Percentiles rank a stretch among this genome's conserved stretches.
Evolutionary conservation across 2,113 vertebrate genomes (phyloP).

Genomic region (Rhinoderma darwinii): DNA sequence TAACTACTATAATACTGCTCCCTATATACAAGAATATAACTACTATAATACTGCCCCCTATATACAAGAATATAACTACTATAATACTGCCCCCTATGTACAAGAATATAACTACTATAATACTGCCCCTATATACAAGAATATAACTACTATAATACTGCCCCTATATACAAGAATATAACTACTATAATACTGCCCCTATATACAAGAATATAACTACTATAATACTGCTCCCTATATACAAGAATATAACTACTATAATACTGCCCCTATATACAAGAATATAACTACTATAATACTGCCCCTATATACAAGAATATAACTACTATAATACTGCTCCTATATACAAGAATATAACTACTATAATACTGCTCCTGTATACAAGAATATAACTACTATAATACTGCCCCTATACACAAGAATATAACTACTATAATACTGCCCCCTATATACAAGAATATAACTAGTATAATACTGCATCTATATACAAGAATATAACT

Average conservation of each 20-base stretch:
- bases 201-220: background rate
- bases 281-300: conserved; percentile 1
- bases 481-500: too few relatives aligned
- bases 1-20: background rate
- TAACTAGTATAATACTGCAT: too few relatives aligned
- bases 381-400: background rate
- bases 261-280: background rate
- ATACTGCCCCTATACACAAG: background rate
- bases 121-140: background rate
- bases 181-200: background rate
- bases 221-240: background rate
- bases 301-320: background rate
- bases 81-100: background rate
- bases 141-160: background rate
- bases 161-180: background rate
- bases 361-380: background rate
- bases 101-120: background rate
- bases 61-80: conserved; percentile 10
- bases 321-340: background rate
- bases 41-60: background rate
- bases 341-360: too few relatives aligned
- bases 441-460: too few relatives aligned
- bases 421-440: background rate
- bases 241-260: conserved; percentile 6
- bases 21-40: background rate